Base-by-base conservation (phyloP, 2,888 invertebrate genomes). In the Chesias legatella region DNA sequence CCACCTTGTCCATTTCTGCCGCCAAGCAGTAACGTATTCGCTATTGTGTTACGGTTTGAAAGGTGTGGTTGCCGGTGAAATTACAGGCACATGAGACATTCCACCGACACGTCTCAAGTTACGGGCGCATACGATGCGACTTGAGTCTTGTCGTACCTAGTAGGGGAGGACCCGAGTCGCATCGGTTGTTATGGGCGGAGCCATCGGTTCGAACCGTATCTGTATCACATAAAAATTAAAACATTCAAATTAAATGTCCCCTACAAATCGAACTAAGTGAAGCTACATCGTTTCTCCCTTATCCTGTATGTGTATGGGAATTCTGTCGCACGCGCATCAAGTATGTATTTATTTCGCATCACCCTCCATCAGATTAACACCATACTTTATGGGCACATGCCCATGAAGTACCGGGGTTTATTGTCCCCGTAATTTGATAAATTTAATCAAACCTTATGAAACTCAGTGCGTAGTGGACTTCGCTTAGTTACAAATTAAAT, bases 251-350 rank as follows among this genome's bases (percentile, higher is more conserved):
- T 23, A 24, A 17, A 3, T 17, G 3, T 17, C 13, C 28, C 10
- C 7, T 26, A 29, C 26, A 23, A 33, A 31, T 36, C 9, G 6
- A 27, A 35, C 26, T 13, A 38, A 73, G 81, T 84, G 63, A 84
- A 82, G 81, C 79, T 84, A 84, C 79, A 53, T 65, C 61, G 59
- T 56, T 50, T 48, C 58, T 61, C 74, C 75, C 74, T 68, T 75
- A 73, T 79, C 78, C 75, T 77, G 75, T 69, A 61, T 63, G 23
- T 63, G 68, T 79, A 85, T 84, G 84, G 81, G 83, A 84, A 86
- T 85, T 72, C 65, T 64, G 63, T 67, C 66, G 59, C 69, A 55
- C 67, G 67, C 58, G 62, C 71, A 83, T 74, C 62, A 77, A 73
- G 53, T 54, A 69, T 66, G 46, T 41, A 64, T 61, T 17, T 63